A percentile compares a stretch with the other conserved stretches of the same genome.
Evolutionary conservation across 2,797 vertebrate genomes (phyloP).

Genomic region (Huso huso): DNA sequence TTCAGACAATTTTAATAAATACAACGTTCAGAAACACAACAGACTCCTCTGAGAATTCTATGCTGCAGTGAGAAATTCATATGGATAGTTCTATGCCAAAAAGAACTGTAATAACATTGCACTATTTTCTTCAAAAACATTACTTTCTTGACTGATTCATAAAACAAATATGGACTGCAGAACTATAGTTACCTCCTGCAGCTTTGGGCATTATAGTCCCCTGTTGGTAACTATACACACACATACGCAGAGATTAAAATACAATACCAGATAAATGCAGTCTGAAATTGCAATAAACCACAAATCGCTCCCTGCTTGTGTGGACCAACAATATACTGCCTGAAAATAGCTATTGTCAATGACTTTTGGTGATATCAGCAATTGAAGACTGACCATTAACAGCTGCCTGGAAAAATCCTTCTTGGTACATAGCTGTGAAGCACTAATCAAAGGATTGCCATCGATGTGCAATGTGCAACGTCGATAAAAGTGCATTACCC

Average conservation of each 20-base stretch:
- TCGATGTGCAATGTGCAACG: conserved; percentile 37
- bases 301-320: conserved; percentile 38
- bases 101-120: too few species aligned
- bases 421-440: conserved; percentile 51
- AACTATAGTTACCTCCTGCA: too few species aligned
- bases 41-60: too few species aligned
- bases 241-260: not conserved
- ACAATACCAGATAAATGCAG: conserved; percentile 21
- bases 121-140: too few species aligned
- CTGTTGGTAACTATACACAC: too few species aligned
- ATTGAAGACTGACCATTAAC: conserved; percentile 62
- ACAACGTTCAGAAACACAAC: too few species aligned
- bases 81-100: too few species aligned
- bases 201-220: too few species aligned
- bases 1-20: too few species aligned
- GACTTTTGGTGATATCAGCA: conserved; percentile 67
- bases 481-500: conserved; percentile 30
- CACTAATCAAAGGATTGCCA: conserved; percentile 54
- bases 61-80: too few species aligned
- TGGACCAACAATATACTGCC: conserved; percentile 52
- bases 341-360: conserved; percentile 62
- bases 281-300: conserved; percentile 30
- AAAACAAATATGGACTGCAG: too few species aligned
- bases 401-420: conserved; percentile 60
- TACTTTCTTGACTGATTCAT: too few species aligned